phyloP scores from a whole-genome alignment of 2,888 invertebrate genomes.

The Himalopsyche japonica region DNA sequence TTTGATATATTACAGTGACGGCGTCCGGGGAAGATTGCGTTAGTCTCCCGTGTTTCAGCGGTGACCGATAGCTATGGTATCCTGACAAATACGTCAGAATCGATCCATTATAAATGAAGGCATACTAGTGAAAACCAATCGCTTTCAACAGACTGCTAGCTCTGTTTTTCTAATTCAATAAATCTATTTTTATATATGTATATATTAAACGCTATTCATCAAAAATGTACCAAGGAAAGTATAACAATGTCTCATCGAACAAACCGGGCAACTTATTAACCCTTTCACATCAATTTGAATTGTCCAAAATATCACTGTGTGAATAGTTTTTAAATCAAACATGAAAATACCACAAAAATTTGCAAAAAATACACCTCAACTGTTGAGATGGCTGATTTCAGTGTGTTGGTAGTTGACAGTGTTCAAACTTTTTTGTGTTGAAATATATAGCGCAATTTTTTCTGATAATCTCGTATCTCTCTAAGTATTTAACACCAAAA shows the following conservation, averaged over 20 bases:
- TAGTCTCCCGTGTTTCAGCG: constrained; percentile 2
- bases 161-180: constrained; percentile 34
- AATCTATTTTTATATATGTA: constrained; percentile 22
- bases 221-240: constrained; percentile 34
- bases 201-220: constrained; percentile 34
- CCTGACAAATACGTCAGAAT: constrained; percentile 5
- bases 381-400: too few species aligned
- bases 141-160: constrained; percentile 38
- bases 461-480: too few species aligned
- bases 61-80: background rate
- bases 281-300: too few species aligned
- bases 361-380: too few species aligned
- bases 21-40: constrained; percentile 9
- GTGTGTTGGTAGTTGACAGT: too few species aligned
- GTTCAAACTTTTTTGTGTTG: too few species aligned
- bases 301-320: too few species aligned
- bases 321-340: too few species aligned
- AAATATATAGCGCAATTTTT: too few species aligned
- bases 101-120: constrained; percentile 37
- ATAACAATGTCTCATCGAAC: constrained; percentile 28
- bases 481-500: too few species aligned
- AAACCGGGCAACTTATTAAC: background rate
- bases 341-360: too few species aligned
- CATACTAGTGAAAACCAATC: constrained; percentile 41
- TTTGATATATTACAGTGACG: background rate